phyloP scores from a whole-genome alignment of 2,113 vertebrate genomes.

The Dipodomys ordii region DNA sequence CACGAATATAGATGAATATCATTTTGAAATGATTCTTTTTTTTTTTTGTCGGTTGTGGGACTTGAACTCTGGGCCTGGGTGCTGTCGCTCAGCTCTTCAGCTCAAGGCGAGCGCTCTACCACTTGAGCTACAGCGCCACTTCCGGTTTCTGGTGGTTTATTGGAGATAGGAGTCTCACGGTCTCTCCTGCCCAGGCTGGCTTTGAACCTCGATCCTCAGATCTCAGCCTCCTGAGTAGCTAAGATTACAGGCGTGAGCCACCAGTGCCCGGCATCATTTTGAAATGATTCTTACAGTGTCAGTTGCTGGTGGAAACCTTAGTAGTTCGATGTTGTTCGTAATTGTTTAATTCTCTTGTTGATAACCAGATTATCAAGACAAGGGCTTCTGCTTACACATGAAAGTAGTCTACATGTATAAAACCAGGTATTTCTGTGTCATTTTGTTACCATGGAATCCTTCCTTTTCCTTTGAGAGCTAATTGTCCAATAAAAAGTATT shows the following conservation, averaged over 20 bases:
- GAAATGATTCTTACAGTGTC: slow-evolving; percentile 30
- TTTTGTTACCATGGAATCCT: background rate
- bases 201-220: no score
- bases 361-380: slow-evolving; percentile 5
- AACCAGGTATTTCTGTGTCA: background rate
- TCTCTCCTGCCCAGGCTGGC: no score
- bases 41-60: no score
- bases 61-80: no score
- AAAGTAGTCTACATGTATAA: background rate
- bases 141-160: no score
- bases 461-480: slow-evolving; percentile 27
- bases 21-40: slow-evolving; percentile 17
- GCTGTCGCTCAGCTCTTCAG: no score
- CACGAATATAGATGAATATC: background rate
- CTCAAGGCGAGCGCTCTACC: no score
- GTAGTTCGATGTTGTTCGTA: background rate
- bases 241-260: no score
- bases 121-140: no score
- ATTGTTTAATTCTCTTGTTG: slow-evolving; percentile 20
- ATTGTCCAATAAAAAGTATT: background rate
- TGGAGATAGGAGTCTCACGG: no score
- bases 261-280: background rate
- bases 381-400: slow-evolving; percentile 6
- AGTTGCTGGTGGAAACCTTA: background rate
- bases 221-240: no score